Conservation (phyloP, 2,113 vertebrate genomes). For the Ceratotherium simum region DNA sequence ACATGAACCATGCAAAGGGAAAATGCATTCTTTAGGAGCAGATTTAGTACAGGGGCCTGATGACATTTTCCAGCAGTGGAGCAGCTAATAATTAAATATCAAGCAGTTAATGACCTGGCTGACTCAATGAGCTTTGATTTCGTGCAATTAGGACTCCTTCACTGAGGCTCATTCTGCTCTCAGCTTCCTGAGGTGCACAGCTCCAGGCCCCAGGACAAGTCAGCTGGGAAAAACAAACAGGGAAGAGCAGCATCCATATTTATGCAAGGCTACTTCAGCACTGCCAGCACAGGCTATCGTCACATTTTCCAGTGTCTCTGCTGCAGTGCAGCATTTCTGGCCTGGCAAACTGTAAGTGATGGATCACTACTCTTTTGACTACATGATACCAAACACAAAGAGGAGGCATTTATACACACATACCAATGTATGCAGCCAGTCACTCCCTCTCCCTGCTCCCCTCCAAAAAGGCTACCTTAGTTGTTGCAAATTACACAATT, state of each 20-base stretch:
- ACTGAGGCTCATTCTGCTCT: slow-evolving; percentile 41
- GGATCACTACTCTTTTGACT: background rate
- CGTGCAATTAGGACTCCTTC: slow-evolving; percentile 56
- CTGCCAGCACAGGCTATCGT: background rate
- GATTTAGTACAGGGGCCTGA: background rate
- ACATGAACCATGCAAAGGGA: slow-evolving; percentile 6
- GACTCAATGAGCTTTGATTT: slow-evolving; percentile 69
- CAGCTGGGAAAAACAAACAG: background rate
- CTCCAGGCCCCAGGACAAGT: background rate
- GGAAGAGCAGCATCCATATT: accelerated
- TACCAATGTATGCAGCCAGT: background rate
- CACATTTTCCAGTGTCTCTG: background rate
- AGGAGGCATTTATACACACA: background rate
- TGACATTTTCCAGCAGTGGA: slow-evolving; percentile 70
- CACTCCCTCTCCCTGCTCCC: background rate
- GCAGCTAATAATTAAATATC: slow-evolving; percentile 74
- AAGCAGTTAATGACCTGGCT: slow-evolving; percentile 65
- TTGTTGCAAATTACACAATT: background rate
- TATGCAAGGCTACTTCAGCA: background rate
- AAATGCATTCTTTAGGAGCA: slow-evolving; percentile 28
- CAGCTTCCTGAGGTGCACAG: background rate
- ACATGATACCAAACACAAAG: slow-evolving; percentile 23
- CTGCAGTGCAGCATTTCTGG: slow-evolving; percentile 27
- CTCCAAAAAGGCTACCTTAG: background rate
- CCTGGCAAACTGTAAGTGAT: background rate